Conservation (phyloP, 2,888 invertebrate genomes). For the Sinopyrophorus schimmeli region DNA sequence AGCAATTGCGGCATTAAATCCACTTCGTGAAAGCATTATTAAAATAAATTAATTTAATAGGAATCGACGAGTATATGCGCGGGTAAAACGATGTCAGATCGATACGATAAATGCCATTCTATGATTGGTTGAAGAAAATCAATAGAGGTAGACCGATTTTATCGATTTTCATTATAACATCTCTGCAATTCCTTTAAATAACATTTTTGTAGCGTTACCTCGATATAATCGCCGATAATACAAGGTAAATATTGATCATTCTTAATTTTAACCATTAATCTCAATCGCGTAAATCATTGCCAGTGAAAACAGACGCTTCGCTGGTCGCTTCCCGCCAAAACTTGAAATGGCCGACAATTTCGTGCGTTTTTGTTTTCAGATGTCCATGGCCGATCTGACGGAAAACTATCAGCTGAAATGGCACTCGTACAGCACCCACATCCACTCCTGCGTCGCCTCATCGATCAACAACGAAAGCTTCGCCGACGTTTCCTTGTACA, state of each 20-base stretch:
- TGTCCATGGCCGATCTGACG: slow-evolving; percentile 57
- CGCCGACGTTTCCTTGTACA: slow-evolving; percentile 80
- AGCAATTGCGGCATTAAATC: too few species aligned
- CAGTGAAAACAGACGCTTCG: too few species aligned
- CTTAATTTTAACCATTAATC: too few species aligned
- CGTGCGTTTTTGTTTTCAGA: too few species aligned
- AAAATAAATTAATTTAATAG: slow-evolving; percentile 30
- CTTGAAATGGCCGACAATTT: too few species aligned
- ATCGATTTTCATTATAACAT: slow-evolving; percentile 66
- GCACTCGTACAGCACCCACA: slow-evolving; percentile 82
- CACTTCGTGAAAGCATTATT: too few species aligned
- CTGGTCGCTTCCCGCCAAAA: too few species aligned
- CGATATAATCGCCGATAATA: too few species aligned
- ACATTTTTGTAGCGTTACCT: slow-evolving; percentile 25
- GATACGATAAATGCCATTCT: slow-evolving; percentile 78
- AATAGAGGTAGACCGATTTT: slow-evolving; percentile 69
- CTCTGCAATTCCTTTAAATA: slow-evolving; percentile 22
- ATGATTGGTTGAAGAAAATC: slow-evolving; percentile 71
- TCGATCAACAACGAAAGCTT: slow-evolving; percentile 74
- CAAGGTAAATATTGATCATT: too few species aligned
- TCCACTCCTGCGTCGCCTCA: slow-evolving; percentile 80
- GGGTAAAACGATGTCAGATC: slow-evolving; percentile 59
- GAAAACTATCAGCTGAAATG: slow-evolving; percentile 89
- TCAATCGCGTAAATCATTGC: too few species aligned
- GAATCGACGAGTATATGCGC: slow-evolving; percentile 43